Evolutionary conservation across 2,113 vertebrate genomes (phyloP), one percentile per base, ranked within the genome.

Genomic region (Micromys minutus): DNA sequence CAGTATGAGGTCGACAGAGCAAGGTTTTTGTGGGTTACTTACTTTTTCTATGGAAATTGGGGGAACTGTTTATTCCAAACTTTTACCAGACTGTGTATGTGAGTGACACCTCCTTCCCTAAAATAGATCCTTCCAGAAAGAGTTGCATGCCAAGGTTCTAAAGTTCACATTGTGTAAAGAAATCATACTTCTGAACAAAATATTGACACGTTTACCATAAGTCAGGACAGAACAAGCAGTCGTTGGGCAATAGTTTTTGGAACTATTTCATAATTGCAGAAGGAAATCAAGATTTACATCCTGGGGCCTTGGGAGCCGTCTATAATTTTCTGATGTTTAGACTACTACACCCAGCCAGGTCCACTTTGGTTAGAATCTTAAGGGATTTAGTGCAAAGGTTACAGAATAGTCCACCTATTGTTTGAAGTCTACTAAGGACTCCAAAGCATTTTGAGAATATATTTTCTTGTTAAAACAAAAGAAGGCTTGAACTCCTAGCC

Each of bases 181-280:
- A 92, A 87, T 91, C 76, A 85, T n/a, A 87, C 42, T 79, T 96
- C 77, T 59, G 55, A 96, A 96, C 83, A 95, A 94, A 94, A 94
- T 96, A 93, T 39, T 86, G 87, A 96, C 92, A 89, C 81, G 87
- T 95, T 95, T 97, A 91, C 29, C 45, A 45, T 93, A 93, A 86
- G 72, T 79, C 71, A 94, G 90, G 94, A 57, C 50, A 95, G 84
- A 94, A 95, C 89, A 93, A 42, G 88, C 80, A 91, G 80, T 13
- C 81, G 80, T 96, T 94, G 83, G 86, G 96, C 81, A 97, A 97
- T 0, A 85, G 84, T 61, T 93, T 97, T 39, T 90, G 72, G 93
- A 92, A 95, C 87, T 94, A 95, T 97, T 97, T 97, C 96, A 45
- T 94, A 96, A 97, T 72, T 94, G 92, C 88, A 94, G 39, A 22